Base-by-base conservation (phyloP, 64 coral and sea anemone genomes). In the Stylophora pistillata region DNA sequence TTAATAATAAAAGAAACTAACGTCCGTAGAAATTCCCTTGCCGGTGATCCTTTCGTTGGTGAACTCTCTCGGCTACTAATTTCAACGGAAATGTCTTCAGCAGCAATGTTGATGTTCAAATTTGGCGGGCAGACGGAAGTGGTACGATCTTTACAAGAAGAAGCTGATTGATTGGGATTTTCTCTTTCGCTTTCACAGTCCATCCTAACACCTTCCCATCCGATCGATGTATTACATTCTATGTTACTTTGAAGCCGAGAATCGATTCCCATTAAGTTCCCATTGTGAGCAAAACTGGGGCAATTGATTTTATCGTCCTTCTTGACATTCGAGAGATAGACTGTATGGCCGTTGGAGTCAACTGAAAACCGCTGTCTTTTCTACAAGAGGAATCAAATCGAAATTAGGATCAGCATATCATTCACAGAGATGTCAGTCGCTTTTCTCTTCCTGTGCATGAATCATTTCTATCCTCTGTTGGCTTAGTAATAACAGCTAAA, bases 11-110 rank as follows among this genome's bases (percentile, higher is more conserved):
- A 21, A 20, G 6, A 63, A 15, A 66, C 79, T 84, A 25, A 84
- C 80, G 33, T 53, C 41, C 27, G 61, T 53, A 84, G 16, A 84
- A 69, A 84, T 84, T 84, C 80, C 41, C 80, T 84, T 25, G 80
- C 61, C 6, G 80, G 80, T 31, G 78, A 81, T 63, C 78, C 78
- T 81, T 81, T 58, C 17, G 58, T 57, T 21, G 37, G 18, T 5
- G 4, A 20, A 69, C n/a, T 84, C 69, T 84, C 80, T 30, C 12
- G 5, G 26, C 55, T 58, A 55, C 77, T 32, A 4, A 47, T 47
- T 47, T 47, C 37, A 29, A 12, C 29, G 20, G 55, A 27, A 27
- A 12, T 17, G 30, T 16, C 60, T 78, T 55, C 20, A 60, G 4
- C 25, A 2, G 18, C 1, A 18, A 27, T 15, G 14, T 59, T 79